Evolutionary conservation across 1,140 invertebrate species (phyloP).

Genomic region (Pseudomyrmex gracilis): DNA sequence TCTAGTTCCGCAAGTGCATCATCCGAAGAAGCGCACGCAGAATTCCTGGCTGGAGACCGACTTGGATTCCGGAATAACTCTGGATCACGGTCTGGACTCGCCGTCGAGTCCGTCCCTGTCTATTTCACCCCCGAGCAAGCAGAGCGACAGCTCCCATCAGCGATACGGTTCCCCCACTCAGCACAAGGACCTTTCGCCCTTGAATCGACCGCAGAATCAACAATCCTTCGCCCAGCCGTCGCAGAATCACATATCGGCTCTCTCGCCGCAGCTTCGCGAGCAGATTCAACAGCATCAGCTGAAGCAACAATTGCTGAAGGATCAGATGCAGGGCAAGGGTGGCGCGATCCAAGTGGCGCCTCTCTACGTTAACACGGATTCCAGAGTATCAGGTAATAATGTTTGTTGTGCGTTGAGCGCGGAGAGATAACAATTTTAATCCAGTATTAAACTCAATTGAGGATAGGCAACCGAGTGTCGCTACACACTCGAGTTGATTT

Average conservation of each 20-base stretch:
- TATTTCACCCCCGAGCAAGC: slow-evolving; percentile 72
- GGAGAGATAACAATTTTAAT: too few relatives aligned
- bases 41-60: slow-evolving; percentile 95
- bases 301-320: slow-evolving; percentile 81
- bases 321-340: slow-evolving; percentile 81
- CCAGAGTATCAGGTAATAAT: slow-evolving; percentile 72
- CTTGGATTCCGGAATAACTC: slow-evolving; percentile 91
- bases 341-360: slow-evolving; percentile 77
- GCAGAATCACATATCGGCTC: slow-evolving; percentile 75
- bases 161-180: slow-evolving; percentile 67
- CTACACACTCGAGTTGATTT: too few relatives aligned
- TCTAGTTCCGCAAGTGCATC: slow-evolving; percentile 77
- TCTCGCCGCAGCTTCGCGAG: slow-evolving; percentile 79
- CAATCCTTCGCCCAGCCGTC: slow-evolving; percentile 61
- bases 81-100: slow-evolving; percentile 86
- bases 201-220: slow-evolving; percentile 67
- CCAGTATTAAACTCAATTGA: too few relatives aligned
- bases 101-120: slow-evolving; percentile 76
- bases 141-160: slow-evolving; percentile 72
- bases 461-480: too few relatives aligned
- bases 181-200: slow-evolving; percentile 71
- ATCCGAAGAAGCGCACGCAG: slow-evolving; percentile 83
- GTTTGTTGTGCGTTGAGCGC: background rate
- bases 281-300: slow-evolving; percentile 82
- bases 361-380: slow-evolving; percentile 84